phyloP scores from a whole-genome alignment of 2,888 invertebrate species.

The Tanytarsus gracilentus region DNA sequence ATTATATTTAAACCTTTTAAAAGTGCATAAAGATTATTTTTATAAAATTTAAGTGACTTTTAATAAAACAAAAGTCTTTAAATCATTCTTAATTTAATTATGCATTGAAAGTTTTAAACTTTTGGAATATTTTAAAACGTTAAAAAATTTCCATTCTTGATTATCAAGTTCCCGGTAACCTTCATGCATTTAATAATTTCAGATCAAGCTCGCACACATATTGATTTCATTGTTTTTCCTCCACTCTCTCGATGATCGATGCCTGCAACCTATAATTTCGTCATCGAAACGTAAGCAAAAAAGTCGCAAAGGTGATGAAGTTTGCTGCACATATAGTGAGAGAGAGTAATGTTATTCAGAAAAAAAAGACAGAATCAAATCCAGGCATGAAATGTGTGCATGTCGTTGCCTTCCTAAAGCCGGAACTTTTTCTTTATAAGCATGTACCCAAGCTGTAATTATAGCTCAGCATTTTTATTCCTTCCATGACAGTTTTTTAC shows the following conservation, averaged over 20 bases:
- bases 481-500: constrained; percentile 6
- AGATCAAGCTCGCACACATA: background rate
- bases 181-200: no score
- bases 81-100: no score
- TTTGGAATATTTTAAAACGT: no score
- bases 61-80: no score
- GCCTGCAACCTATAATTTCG: constrained; percentile 7
- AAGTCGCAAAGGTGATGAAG: constrained; percentile 17
- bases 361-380: background rate
- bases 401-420: background rate
- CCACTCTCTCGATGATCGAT: constrained; percentile 6
- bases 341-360: no score
- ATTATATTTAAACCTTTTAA: no score
- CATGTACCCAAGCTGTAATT: constrained; percentile 2
- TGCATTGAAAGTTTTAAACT: no score
- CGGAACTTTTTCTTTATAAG: background rate
- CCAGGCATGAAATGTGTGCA: background rate
- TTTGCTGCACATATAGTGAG: background rate
- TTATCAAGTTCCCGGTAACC: no score
- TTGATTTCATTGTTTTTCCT: constrained; percentile 14
- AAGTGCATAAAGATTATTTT: no score
- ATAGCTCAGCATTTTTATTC: background rate
- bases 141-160: no score
- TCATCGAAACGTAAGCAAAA: background rate
- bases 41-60: no score